phyloP scores from a whole-genome alignment of 2,113 vertebrate species.

The Phocoena phocoena region DNA sequence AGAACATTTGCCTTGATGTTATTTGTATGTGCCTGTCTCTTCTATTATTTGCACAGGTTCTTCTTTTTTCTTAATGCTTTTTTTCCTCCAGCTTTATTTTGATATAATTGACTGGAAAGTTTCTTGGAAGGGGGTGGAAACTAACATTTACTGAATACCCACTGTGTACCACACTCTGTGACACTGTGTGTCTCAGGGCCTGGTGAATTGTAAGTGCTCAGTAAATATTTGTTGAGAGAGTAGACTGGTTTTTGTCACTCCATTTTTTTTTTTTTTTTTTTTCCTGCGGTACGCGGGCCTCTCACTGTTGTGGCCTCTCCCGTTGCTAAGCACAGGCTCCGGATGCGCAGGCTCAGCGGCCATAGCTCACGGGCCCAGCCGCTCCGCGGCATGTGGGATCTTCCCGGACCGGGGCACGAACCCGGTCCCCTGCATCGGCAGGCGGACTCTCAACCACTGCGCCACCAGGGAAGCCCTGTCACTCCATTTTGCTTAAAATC shows the following conservation, averaged over 20 bases:
- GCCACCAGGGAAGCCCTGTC: not conserved
- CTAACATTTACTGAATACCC: not conserved
- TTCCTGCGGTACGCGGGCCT: too few species aligned
- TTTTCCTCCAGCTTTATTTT: not conserved
- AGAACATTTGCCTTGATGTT: not conserved
- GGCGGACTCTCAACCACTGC: too few species aligned
- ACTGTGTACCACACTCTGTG: not conserved
- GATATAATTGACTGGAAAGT: not conserved
- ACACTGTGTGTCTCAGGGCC: not conserved
- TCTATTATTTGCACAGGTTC: not conserved
- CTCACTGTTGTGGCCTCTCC: too few species aligned
- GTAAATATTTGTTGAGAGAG: not conserved
- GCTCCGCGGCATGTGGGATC: too few species aligned
- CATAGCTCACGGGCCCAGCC: too few species aligned
- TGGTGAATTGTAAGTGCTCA: not conserved
- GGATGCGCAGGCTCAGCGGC: too few species aligned
- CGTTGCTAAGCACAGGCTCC: too few species aligned
- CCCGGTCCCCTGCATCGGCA: too few species aligned
- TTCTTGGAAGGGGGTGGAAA: not conserved
- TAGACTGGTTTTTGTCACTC: not conserved
- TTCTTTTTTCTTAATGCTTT: not conserved
- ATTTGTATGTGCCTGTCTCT: not conserved
- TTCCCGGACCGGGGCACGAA: too few species aligned
- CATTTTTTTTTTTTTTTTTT: not conserved
- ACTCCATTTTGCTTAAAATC: not conserved